These are phyloP conservation scores for Ciconia stormi DNA, from an alignment of 2,113 vertebrate genomes.

Conservation along the genomic window DNA sequence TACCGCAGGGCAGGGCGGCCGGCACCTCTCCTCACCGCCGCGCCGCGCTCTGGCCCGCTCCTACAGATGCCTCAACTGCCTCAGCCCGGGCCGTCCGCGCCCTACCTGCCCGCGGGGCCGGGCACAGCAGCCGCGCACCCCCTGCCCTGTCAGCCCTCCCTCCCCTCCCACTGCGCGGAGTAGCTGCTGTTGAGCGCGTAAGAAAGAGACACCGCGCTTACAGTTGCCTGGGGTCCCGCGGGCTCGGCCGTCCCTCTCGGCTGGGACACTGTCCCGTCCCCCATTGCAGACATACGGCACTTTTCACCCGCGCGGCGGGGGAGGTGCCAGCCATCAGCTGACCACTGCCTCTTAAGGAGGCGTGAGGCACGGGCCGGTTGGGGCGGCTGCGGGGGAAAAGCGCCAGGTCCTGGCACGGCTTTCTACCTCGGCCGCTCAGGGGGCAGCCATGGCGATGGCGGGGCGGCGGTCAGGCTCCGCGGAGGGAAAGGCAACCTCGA, in stretches of 20 bases:
- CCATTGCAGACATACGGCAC: not conserved
- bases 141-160: too few species aligned
- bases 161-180: not conserved
- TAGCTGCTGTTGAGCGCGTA: not conserved
- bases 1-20: too few species aligned
- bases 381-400: fast-evolving
- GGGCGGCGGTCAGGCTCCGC: too few species aligned
- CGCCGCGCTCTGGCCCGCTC: not conserved
- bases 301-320: not conserved
- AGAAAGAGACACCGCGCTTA: not conserved
- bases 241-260: not conserved
- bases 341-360: not conserved
- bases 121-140: too few species aligned
- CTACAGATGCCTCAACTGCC: not conserved
- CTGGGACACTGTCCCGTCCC: not conserved
- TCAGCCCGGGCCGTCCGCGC: not conserved
- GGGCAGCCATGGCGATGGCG: fast-evolving
- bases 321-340: not conserved
- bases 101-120: not conserved
- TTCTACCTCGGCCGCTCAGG: fast-evolving
- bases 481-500: too few species aligned
- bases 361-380: not conserved
- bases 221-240: not conserved
- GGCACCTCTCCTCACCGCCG: too few species aligned
- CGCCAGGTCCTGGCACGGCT: fast-evolving